Evolutionary conservation across 1,140 invertebrate species (phyloP), one percentile per base, ranked within the genome.

Genomic region (Riptortus pedestris): DNA sequence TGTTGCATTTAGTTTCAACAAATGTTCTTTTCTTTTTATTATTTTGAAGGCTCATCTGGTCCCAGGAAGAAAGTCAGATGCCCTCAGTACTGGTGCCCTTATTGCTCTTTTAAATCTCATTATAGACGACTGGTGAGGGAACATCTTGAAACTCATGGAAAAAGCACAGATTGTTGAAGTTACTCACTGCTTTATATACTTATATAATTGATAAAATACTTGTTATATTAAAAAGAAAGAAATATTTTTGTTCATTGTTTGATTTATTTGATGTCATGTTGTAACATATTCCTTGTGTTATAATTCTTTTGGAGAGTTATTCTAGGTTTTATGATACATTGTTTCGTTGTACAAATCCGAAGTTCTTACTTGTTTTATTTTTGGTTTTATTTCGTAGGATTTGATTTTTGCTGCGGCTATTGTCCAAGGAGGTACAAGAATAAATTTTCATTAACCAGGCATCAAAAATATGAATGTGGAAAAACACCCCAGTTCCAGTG

Each of bases 391-490:
- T 24, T 55, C 26, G 7, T 24, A 55, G 51, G 51, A 24, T 26
- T 55, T 26, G 22, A 55, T 26, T 55, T 55, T 26, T 24, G 20
- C 24, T 55, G 51, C 24, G 14, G 26, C 51, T 55, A 20, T 24
- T 51, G 73, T 78, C 88, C 57, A 89, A 89, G 75, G 88, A 86
- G 65, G 88, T 86, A 70, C 77, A 26, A 55, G 26, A 55, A 7
- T 12, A 27, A 55, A 14, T 27, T 55, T 55, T 55, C 24, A 24
- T 26, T 90, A 71, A 79, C 86, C 22, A 88, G 88, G 71, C 87
- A 90, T 72, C 86, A 88, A 75, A 89, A 89, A 73, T 90, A 86
- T 86, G 88, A 90, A 73, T 90, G 88, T 74, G 73, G 72, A 24
- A 69, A 71, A 3, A 69, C 68, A 18, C 71, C 71, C 9, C 72